A percentile compares a stretch with the other conserved stretches of the same genome.
Evolutionary conservation across 2,888 invertebrate species (phyloP).

Genomic region (Rhogogaster chlorosoma): DNA sequence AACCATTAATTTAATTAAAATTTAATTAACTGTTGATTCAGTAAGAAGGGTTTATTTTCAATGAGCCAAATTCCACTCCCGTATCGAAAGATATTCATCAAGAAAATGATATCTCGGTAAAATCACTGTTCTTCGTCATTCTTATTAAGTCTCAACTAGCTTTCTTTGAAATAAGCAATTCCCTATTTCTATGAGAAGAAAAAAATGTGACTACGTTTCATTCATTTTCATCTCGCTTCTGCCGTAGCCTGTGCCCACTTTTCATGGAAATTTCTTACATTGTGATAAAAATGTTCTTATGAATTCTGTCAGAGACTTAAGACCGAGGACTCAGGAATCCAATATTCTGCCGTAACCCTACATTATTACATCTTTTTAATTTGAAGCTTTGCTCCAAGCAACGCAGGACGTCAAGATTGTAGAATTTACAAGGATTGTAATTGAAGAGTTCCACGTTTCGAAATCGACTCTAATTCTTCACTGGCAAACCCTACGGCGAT

Average conservation of each 20-base stretch:
- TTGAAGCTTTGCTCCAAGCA: not conserved
- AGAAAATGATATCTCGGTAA: not conserved
- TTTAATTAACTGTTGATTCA: slow-evolving; percentile 1
- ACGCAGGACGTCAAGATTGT: not conserved
- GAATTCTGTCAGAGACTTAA: not conserved
- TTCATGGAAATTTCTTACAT: not conserved
- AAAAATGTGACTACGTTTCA: not conserved
- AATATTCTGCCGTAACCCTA: not conserved
- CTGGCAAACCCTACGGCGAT: not conserved
- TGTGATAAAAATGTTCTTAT: not conserved
- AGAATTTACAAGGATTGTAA: not conserved
- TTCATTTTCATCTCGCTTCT: not conserved
- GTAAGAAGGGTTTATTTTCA: not conserved
- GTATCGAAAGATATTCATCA: not conserved
- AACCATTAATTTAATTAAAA: not conserved
- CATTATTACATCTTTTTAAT: not conserved
- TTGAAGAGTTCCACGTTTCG: not conserved
- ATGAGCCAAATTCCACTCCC: not conserved
- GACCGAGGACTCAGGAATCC: not conserved
- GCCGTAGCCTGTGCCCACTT: not conserved
- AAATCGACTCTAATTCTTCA: not conserved
- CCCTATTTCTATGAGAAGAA: not conserved
- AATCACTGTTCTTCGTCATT: not conserved
- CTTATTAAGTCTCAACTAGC: no score
- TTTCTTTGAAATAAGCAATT: not conserved